A percentile compares a stretch with the other conserved stretches of the same genome.
These are phyloP conservation scores for Pachydiplax longipennis DNA, from an alignment of 2,888 invertebrate species.

Conservation along the genomic window DNA sequence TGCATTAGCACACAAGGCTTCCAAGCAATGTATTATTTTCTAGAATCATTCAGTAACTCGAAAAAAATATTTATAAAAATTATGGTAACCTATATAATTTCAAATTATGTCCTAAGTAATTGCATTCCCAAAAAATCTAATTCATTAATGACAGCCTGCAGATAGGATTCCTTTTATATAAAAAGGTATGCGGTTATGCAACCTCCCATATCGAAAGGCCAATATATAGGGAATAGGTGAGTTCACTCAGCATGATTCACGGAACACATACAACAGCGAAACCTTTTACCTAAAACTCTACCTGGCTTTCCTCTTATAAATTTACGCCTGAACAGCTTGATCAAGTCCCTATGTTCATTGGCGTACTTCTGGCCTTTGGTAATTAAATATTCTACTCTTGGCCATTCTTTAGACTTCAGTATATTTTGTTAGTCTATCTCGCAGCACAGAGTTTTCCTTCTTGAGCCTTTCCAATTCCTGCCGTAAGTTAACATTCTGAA, in stretches of 20 bases:
- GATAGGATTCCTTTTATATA: neutral
- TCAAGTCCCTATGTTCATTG: neutral
- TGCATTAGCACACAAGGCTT: constrained; percentile 31
- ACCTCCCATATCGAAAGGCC: neutral
- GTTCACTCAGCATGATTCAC: neutral
- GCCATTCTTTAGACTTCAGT: constrained; percentile 73
- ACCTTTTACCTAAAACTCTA: neutral
- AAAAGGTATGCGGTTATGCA: neutral
- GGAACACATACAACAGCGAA: neutral
- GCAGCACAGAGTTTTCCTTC: constrained; percentile 88
- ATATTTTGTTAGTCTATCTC: constrained; percentile 88
- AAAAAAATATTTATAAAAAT: constrained; percentile 43
- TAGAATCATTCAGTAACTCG: constrained; percentile 3
- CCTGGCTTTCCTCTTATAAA: constrained; percentile 1
- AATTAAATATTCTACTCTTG: neutral
- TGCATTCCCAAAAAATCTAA: neutral
- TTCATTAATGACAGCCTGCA: neutral
- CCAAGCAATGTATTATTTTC: constrained; percentile 9
- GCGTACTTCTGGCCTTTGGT: neutral
- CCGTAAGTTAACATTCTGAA: constrained; percentile 86
- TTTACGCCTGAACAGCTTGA: neutral
- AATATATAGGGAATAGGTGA: neutral
- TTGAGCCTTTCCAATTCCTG: constrained; percentile 90
- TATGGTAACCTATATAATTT: constrained; percentile 16
- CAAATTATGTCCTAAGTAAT: neutral